These are phyloP conservation scores for Dugesia japonica DNA, from an alignment of 2,888 invertebrate genomes.

Conservation along the genomic window DNA sequence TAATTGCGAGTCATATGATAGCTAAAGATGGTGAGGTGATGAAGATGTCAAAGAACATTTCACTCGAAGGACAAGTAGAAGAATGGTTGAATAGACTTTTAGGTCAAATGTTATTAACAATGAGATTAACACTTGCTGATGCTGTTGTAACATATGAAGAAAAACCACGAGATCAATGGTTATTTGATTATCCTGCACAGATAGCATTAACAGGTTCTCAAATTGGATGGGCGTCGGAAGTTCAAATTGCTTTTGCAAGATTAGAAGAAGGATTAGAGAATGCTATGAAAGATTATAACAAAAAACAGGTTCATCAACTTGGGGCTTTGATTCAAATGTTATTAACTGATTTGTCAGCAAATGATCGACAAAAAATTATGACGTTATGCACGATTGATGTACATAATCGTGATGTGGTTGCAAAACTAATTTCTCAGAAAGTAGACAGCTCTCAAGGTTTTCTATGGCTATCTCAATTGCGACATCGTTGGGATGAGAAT, in stretches of 20 bases:
- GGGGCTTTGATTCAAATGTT: constrained; percentile 32
- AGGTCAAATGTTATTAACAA: constrained; percentile 36
- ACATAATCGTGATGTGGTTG: constrained; percentile 34
- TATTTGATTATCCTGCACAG: constrained; percentile 39
- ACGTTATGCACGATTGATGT: constrained; percentile 35
- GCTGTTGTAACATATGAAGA: constrained; percentile 36
- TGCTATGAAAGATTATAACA: constrained; percentile 70
- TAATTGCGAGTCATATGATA: constrained; percentile 34
- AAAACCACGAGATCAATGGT: constrained; percentile 37
- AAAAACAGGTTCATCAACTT: constrained; percentile 33
- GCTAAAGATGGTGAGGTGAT: constrained; percentile 36
- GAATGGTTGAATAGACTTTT: constrained; percentile 36
- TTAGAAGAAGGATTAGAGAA: constrained; percentile 78
- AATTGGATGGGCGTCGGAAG: constrained; percentile 35
- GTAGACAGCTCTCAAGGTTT: constrained; percentile 35
- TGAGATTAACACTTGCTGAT: constrained; percentile 35
- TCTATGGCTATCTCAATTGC: constrained; percentile 53
- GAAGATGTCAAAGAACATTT: constrained; percentile 34
- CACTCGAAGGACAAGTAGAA: constrained; percentile 36
- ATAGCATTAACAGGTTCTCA: constrained; percentile 35
- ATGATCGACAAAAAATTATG: constrained; percentile 35
- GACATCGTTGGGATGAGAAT: constrained; percentile 79
- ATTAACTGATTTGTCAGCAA: constrained; percentile 25
- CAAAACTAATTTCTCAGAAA: constrained; percentile 31
- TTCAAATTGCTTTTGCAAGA: constrained; percentile 62